These are phyloP conservation scores for Adineta ricciae DNA, from an alignment of 2,888 invertebrate species.

Conservation along the genomic window DNA sequence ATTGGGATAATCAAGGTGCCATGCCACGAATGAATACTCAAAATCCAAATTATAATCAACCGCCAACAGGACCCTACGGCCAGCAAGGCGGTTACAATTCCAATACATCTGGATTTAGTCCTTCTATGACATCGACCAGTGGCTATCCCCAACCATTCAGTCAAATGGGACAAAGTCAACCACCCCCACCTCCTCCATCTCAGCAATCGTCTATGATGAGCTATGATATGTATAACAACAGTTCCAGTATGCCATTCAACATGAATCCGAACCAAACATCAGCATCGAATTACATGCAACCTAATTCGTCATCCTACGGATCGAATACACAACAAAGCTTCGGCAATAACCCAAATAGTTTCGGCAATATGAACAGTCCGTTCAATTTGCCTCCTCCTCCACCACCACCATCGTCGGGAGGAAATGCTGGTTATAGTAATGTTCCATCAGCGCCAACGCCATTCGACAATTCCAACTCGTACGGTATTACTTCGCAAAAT, in stretches of 20 bases:
- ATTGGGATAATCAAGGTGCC: not conserved
- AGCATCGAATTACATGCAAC: not conserved
- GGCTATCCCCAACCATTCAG: not conserved
- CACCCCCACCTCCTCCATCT: not conserved
- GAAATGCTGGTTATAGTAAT: not conserved
- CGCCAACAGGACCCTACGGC: not conserved
- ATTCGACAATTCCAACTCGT: not conserved
- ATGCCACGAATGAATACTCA: not conserved
- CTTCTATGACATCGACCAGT: not conserved
- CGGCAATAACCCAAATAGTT: not conserved
- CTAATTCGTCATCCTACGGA: not conserved
- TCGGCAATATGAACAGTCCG: not conserved
- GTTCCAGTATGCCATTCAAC: not conserved
- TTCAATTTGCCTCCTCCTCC: not conserved
- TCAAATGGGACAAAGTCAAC: not conserved
- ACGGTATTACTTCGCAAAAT: conserved; percentile 4
- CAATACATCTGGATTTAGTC: not conserved
- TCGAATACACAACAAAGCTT: not conserved
- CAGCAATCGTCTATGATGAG: not conserved
- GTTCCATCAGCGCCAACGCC: not conserved
- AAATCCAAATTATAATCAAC: not conserved
- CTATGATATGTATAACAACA: not conserved
- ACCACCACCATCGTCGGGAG: not conserved
- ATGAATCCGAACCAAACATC: not conserved
- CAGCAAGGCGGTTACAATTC: not conserved